Conservation (phyloP, 2,888 invertebrate genomes). For the Venusia cambrica region DNA sequence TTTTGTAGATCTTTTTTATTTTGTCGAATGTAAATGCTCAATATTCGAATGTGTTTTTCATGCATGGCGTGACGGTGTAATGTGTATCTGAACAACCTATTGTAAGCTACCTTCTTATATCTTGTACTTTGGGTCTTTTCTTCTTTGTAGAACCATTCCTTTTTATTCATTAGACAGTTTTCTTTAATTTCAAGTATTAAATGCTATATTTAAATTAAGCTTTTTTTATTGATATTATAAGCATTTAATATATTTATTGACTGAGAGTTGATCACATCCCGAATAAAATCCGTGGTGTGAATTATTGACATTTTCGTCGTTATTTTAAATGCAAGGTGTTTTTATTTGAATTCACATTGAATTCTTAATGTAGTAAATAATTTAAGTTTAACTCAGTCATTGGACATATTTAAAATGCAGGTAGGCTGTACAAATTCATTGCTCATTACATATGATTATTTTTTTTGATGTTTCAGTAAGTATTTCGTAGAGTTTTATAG, state of each 20-base stretch:
- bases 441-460: conserved; percentile 44
- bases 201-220: conserved; percentile 46
- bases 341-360: conserved; percentile 52
- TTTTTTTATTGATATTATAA: conserved; percentile 48
- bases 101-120: conserved; percentile 29
- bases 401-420: conserved; percentile 47
- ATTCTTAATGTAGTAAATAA: conserved; percentile 38
- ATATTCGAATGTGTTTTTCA: conserved; percentile 64
- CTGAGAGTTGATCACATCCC: conserved; percentile 61
- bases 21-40: conserved; percentile 43
- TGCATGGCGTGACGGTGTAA: conserved; percentile 54
- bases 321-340: conserved; percentile 43
- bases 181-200: conserved; percentile 50
- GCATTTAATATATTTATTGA: conserved; percentile 64
- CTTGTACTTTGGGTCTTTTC: no score
- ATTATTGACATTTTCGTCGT: conserved; percentile 39
- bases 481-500: conserved; percentile 34
- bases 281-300: conserved; percentile 42
- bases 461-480: conserved; percentile 38
- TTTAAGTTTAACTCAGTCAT: conserved; percentile 25
- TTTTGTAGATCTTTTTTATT: conserved; percentile 4
- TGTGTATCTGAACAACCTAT: conserved; percentile 40
- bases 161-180: conserved; percentile 61
- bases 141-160: conserved; percentile 66
- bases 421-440: conserved; percentile 54